Base-by-base conservation (phyloP, 2,797 vertebrate species). In the Orestias chungarensis region DNA sequence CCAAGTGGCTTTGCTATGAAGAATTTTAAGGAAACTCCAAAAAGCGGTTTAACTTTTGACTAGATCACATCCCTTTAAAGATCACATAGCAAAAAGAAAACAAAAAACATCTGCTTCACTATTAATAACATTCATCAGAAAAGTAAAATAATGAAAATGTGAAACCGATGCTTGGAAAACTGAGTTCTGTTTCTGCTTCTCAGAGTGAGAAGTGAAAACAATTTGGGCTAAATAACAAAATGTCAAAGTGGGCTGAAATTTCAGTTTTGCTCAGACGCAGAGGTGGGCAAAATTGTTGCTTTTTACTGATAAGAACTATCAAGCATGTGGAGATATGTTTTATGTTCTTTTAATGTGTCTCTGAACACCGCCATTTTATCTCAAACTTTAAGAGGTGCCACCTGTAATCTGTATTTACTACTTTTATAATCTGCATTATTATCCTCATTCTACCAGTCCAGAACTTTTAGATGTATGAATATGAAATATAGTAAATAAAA, bases 161-260 rank as follows among this genome's bases (percentile, higher is more conserved):
- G 38, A 79, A 79, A 79, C 20, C 57, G 64, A 75, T 7, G 42
- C 25, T 57, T 29, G 33, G 33, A 66, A 70, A n/a, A 14, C 25
- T 15, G 15, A 23, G 44, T 74, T 68, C 49, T 64, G 33, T 35
- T 64, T 62, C n/a, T 38, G 49, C 33, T 68, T 71, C 68, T 57
- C 23, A 27, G 33, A 68, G 15, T 14, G 54, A 49, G 68, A 79
- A 75, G 57, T 71, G 68, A 79, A 75, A 75, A 68, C 0, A 38
- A 42, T 6, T 18, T 31, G 3, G 5, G 46, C 42, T 57, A 3
- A 38, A 23, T 55, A 29, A 29, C 31, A 40, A 65, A 70, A 27
- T 14, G 18, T 66, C 1, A 11, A 14, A 38, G 3, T 55, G 31
- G 46, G 25, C 7, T 44, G 0, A n/a, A 52, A 59, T 65, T 33